Base-by-base conservation (phyloP, 2,113 vertebrate species). In the Heterotis niloticus region DNA sequence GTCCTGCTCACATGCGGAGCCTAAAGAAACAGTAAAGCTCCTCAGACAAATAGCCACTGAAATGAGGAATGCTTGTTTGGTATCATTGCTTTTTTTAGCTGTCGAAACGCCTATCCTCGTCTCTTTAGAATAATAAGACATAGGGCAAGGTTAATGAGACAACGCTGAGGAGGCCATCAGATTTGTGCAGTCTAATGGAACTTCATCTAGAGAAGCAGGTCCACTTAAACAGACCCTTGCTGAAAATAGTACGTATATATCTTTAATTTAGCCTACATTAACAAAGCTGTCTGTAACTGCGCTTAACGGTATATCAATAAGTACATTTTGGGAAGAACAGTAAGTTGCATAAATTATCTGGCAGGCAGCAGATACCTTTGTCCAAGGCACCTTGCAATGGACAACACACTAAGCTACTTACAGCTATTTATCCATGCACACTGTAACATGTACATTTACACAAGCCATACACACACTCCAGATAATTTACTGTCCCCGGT, bases 81-180 rank as follows among this genome's bases (percentile, higher is more conserved):
- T 76, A 57, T 56, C 57, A 51, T n/a, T 78, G 26, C 54, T 56
- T 81, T 80, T 81, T 69, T 78, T 57, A 62, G 72, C 73, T 23
- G 78, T 77, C 74, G 79, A 11, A 10, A 5, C 29, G 67, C 75
- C 28, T 60, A 24, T 75, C 72, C 24, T 26, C 72, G 52, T 59
- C 52, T 59, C 79, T 73, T 81, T 77, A 75, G 34, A 75, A 76
- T 69, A 82, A 76, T 68, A 75, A 80, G 59, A 80, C 76, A 68
- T 77, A 80, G 78, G 76, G 60, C 78, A 81, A 72, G 68, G 76
- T 59, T 82, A 84, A 84, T 82, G 77, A 82, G 75, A 67, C 80
- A 80, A 75, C 80, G 79, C 70, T 81, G 66, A 78, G 80, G 18
- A 65, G 78, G 78, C 79, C 29, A 16, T 54, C 59, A 23, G 26